Evolutionary conservation across 2,113 vertebrate species (phyloP).

Genomic region (Himantopus leucocephalus): DNA sequence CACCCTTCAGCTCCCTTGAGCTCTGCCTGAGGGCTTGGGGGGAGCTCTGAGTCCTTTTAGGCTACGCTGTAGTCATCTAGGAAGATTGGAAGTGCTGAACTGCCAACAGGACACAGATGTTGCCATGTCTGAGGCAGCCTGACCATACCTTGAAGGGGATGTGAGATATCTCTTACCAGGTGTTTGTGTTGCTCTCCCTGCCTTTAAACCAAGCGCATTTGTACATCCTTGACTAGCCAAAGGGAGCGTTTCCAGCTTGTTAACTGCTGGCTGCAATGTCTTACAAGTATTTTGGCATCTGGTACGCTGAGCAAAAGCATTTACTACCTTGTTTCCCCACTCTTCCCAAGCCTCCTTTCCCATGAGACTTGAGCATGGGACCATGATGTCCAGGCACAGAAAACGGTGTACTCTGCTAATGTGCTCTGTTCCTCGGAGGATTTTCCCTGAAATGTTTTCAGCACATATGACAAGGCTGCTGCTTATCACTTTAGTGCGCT

Average conservation of each 20-base stretch:
- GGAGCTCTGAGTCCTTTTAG: background rate
- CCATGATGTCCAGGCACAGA: background rate
- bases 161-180: background rate
- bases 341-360: background rate
- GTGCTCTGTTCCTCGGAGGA: background rate
- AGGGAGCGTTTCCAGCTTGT: background rate
- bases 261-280: background rate
- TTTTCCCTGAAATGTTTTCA: background rate
- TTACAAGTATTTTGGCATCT: background rate
- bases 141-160: background rate
- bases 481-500: background rate
- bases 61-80: rapidly evolving
- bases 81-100: background rate
- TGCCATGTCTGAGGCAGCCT: background rate
- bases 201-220: background rate
- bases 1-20: background rate
- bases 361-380: background rate
- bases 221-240: background rate
- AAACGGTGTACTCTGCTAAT: background rate
- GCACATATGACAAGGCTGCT: background rate
- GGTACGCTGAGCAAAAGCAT: background rate
- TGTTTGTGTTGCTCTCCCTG: background rate
- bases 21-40: background rate
- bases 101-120: background rate
- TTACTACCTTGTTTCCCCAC: background rate